Conservation (phyloP, 92 coral and sea anemone species). For the Blastomussa wellsi region DNA sequence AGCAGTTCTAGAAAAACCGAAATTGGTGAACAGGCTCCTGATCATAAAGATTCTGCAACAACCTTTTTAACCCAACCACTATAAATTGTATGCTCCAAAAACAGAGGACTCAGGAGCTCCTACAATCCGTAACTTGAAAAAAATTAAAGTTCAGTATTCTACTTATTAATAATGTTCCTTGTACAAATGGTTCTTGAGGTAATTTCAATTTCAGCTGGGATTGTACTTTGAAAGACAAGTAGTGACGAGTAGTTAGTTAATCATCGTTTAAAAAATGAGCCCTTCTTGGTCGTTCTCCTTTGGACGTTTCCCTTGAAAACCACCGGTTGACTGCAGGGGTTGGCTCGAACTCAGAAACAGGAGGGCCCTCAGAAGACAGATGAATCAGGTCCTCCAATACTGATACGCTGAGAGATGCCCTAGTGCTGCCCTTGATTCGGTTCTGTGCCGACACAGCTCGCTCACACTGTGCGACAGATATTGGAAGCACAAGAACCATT, state of each 20-base stretch:
- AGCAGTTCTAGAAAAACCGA: no score
- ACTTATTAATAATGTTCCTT: slow-evolving; percentile 15
- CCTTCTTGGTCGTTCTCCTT: slow-evolving; percentile 34
- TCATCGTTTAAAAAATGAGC: slow-evolving; percentile 22
- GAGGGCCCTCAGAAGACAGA: slow-evolving; percentile 50
- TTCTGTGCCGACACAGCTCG: slow-evolving; percentile 62
- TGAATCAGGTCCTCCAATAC: slow-evolving; percentile 54
- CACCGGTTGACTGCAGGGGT: slow-evolving; percentile 48
- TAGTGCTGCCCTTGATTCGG: slow-evolving; percentile 47
- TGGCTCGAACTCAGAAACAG: slow-evolving; percentile 48
- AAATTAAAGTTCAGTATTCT: slow-evolving; percentile 16
- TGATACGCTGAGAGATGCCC: slow-evolving; percentile 43
- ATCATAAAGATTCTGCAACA: slow-evolving; percentile 10
- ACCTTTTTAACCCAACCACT: slow-evolving; percentile 18
- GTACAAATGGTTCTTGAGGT: slow-evolving; percentile 17
- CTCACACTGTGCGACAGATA: slow-evolving; percentile 68
- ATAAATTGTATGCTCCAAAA: slow-evolving; percentile 19
- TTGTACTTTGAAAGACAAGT: slow-evolving; percentile 16
- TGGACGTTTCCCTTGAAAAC: slow-evolving; percentile 49
- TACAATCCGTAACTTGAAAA: slow-evolving; percentile 18
- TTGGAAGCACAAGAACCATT: slow-evolving; percentile 53
- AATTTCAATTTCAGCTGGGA: slow-evolving; percentile 14
- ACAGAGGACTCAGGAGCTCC: slow-evolving; percentile 20
- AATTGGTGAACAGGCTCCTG: slow-evolving; percentile 15
- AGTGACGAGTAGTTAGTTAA: slow-evolving; percentile 6